Evolutionary conservation across 2,888 invertebrate genomes (phyloP).

Genomic region (Cordilura impudica): DNA sequence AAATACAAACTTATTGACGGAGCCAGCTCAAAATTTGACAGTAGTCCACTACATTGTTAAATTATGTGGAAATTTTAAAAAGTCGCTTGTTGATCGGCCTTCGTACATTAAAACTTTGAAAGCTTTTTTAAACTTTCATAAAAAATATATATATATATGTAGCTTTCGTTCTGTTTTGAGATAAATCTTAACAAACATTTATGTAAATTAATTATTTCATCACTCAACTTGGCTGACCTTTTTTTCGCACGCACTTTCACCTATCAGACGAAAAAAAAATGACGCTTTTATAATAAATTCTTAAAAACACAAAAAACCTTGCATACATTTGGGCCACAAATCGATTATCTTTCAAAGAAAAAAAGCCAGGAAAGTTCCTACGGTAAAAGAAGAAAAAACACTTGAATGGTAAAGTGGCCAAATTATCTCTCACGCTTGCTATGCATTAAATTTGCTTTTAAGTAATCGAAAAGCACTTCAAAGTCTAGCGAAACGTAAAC

Average conservation of each 20-base stretch:
- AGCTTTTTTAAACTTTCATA: too few relatives aligned
- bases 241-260: background rate
- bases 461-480: slow-evolving; percentile 74
- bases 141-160: background rate
- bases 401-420: slow-evolving; percentile 52
- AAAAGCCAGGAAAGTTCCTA: background rate
- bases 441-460: slow-evolving; percentile 71
- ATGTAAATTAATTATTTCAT: background rate
- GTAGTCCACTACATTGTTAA: too few relatives aligned
- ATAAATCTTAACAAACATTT: background rate
- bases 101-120: too few relatives aligned
- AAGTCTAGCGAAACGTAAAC: slow-evolving; percentile 62
- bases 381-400: slow-evolving; percentile 15
- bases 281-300: too few relatives aligned
- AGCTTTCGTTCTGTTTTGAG: background rate
- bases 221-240: background rate
- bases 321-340: slow-evolving; percentile 39
- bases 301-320: slow-evolving; percentile 22
- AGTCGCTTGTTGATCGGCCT: too few relatives aligned
- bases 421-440: slow-evolving; percentile 53
- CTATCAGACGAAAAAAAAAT: background rate
- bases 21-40: too few relatives aligned
- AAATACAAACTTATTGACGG: too few relatives aligned
- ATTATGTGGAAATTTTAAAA: too few relatives aligned
- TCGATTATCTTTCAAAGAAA: slow-evolving; percentile 34